Evolutionary conservation across 1,140 invertebrate genomes (phyloP), one percentile per base, ranked within the genome.

Genomic region (Drosophila lacertosa): DNA sequence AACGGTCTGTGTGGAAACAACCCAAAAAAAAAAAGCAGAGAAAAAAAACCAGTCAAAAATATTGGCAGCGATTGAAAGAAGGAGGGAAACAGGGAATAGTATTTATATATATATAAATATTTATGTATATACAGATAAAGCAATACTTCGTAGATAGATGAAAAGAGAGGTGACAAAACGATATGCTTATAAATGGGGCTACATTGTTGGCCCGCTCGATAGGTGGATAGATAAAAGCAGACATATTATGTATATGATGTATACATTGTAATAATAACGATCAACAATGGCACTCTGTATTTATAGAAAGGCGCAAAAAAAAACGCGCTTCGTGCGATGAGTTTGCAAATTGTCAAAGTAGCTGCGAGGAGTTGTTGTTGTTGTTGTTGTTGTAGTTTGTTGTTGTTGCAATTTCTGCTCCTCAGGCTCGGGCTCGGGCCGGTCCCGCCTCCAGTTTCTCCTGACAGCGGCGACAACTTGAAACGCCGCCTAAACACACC

Each of bases 391-490:
- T 39, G 35, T 33, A 26, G 33, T 69, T 69, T 53, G 11, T 33
- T 57, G 16, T 48, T 7, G 22, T 20, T 18, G 10, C 20, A 26
- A 24, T 20, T 7, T 29, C 26, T 29, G 9, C 13, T 22, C 11
- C 40, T 10, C 26, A 9, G 5, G 20, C 29, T 16, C 13, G 22
- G 5, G 20, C 29, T 16, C 13, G 22, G 51, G 47, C 59, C 59
- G 47, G 66, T 69, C 33, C 66, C 66, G 66, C 66, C 66, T 69
- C 26, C 66, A 35, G 66, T 69, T 69, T 69, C 66, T 69, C 66
- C 59, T 54, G 40, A 64, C 59, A 63, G 48, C 59, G 66, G 59
- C 66, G 66, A 69, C 66, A 69, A 69, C 59, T 64, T 64, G 59
- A 64, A 69, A 33, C 35, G 50, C 63, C 66, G 66, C 66, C 66